Percentiles rank a stretch among this genome's conserved stretches.
These are phyloP conservation scores for Lamprologus lemairii DNA, from an alignment of 2,113 vertebrate species.

Conservation along the genomic window DNA sequence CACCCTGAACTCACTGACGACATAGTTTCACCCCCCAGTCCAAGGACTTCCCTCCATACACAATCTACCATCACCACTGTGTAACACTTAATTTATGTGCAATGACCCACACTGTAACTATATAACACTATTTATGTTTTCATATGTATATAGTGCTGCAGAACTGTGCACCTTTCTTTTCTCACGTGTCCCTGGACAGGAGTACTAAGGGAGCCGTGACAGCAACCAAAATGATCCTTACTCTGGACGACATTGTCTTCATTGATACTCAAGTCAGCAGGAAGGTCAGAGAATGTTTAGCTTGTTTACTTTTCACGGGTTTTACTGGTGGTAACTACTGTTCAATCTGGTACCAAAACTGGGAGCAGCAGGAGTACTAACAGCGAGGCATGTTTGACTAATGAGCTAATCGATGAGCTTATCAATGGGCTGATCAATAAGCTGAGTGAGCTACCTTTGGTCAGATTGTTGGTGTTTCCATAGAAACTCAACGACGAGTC, in stretches of 20 bases:
- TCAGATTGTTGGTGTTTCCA: background rate
- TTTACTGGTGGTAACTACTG: background rate
- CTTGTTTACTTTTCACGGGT: background rate
- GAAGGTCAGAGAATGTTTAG: constrained; percentile 27
- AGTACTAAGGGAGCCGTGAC: constrained; percentile 57
- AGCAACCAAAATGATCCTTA: constrained; percentile 69
- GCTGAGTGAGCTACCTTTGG: background rate
- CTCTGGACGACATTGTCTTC: constrained; percentile 77
- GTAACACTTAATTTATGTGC: background rate
- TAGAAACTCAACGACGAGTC: constrained; percentile 60
- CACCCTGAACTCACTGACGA: background rate
- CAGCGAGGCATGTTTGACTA: background rate
- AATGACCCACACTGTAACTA: background rate
- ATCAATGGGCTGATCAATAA: background rate
- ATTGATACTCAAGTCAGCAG: constrained; percentile 67
- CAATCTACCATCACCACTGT: background rate
- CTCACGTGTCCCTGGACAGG: constrained; percentile 18
- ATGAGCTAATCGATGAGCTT: background rate
- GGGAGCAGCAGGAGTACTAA: background rate
- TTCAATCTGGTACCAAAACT: background rate
- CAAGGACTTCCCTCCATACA: background rate
- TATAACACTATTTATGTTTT: background rate
- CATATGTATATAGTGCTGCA: background rate
- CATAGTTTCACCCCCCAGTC: fast-evolving
- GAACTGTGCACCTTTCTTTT: fast-evolving